Evolutionary conservation across 2,888 invertebrate genomes (phyloP).

Genomic region (Tenthredo mesomela): DNA sequence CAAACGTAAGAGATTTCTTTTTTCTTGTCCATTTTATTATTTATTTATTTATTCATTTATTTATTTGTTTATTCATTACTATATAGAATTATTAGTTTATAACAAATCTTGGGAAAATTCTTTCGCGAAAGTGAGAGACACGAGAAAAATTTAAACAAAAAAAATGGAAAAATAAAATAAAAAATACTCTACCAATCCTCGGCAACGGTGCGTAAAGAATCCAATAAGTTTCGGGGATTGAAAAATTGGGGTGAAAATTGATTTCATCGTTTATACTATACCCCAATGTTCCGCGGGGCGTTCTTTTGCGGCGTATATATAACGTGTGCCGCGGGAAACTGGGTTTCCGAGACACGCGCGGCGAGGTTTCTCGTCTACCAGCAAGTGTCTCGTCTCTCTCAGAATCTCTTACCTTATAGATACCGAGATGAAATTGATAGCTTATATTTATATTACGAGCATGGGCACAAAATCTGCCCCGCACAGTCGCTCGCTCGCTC

Average conservation of each 20-base stretch:
- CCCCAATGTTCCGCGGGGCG: background rate
- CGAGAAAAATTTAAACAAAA: background rate
- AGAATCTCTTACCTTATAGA: background rate
- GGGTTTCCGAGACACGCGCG: constrained; percentile 4
- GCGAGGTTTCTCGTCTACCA: background rate
- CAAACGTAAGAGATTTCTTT: background rate
- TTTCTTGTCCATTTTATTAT: background rate
- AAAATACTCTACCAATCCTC: background rate
- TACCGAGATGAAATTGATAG: constrained; percentile 48
- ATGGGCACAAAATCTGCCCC: constrained; percentile 10
- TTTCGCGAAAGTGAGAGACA: background rate
- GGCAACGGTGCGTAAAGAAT: constrained; percentile 10
- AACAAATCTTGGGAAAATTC: background rate
- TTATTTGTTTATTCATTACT: background rate
- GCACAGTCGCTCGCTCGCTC: background rate
- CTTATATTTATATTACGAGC: constrained; percentile 55
- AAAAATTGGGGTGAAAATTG: constrained; percentile 46
- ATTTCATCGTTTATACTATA: constrained; percentile 19
- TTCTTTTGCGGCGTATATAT: background rate
- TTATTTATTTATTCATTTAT: background rate
- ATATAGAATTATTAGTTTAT: background rate
- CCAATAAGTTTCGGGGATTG: constrained; percentile 27
- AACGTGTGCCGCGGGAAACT: background rate
- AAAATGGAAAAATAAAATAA: background rate
- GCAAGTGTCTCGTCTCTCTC: background rate